Evolutionary conservation across 2,113 vertebrate genomes (phyloP).

Genomic region (Camelus bactrianus): DNA sequence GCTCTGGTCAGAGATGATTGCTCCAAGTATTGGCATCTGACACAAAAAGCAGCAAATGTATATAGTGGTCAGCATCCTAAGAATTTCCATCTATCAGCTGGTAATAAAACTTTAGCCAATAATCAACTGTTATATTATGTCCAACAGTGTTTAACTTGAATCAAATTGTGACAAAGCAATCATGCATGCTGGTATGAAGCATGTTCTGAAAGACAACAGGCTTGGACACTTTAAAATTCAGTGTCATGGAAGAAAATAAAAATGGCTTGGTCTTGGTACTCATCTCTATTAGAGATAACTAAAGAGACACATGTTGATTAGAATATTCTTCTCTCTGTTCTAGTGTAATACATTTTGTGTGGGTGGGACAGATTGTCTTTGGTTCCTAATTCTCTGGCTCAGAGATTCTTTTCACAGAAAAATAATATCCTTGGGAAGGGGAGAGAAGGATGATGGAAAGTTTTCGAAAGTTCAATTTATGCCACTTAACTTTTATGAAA

Average conservation of each 20-base stretch:
- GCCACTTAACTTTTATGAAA: neutral
- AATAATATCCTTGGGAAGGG: neutral
- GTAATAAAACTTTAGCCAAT: neutral
- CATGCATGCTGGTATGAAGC: neutral
- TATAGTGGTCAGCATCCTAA: neutral
- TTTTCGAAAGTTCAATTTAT: neutral
- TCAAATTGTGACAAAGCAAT: neutral
- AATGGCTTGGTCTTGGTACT: neutral
- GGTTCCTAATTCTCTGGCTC: neutral
- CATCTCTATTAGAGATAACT: neutral
- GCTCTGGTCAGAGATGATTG: neutral
- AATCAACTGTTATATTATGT: neutral
- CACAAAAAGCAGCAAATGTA: neutral
- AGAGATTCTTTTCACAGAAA: neutral
- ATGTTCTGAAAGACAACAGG: neutral
- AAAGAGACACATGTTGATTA: neutral
- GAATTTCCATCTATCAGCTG: neutral
- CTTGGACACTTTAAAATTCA: neutral
- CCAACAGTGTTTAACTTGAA: neutral
- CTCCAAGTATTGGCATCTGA: neutral
- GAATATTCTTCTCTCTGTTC: neutral
- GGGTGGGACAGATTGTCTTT: neutral
- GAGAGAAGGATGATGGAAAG: neutral
- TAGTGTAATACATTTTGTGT: neutral
- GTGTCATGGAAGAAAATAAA: neutral